Percentiles rank a stretch among this genome's conserved stretches.
Evolutionary conservation across 2,797 vertebrate genomes (phyloP).

Genomic region (Megalops cyprinoides): DNA sequence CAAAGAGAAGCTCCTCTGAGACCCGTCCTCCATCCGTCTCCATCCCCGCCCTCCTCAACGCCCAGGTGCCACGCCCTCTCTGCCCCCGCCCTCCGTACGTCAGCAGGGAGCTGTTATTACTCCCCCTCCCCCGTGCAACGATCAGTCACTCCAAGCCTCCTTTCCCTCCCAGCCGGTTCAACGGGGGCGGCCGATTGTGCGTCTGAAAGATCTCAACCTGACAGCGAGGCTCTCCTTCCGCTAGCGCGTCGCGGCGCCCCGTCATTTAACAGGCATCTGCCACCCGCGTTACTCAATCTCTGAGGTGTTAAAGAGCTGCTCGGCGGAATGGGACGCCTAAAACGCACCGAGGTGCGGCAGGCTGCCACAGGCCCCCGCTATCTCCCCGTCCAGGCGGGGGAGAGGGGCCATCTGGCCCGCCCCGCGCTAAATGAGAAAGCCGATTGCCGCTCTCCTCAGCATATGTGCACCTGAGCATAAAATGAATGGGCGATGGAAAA

Average conservation of each 20-base stretch:
- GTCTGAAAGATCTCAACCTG: background rate
- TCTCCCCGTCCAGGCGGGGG: slow-evolving; percentile 37
- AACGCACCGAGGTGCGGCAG: slow-evolving; percentile 37
- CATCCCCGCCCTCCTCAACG: no score
- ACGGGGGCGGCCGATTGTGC: background rate
- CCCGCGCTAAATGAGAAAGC: background rate
- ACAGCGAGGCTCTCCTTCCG: background rate
- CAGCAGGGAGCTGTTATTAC: slow-evolving; percentile 27
- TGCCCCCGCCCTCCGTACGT: background rate
- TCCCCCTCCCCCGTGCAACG: slow-evolving; percentile 58
- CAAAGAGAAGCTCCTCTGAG: no score
- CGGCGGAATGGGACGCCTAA: slow-evolving; percentile 24
- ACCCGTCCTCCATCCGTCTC: no score
- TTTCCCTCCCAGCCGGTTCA: slow-evolving; percentile 39
- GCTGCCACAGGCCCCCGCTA: slow-evolving; percentile 13
- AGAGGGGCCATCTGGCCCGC: slow-evolving; percentile 36
- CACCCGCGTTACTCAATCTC: slow-evolving; percentile 44
- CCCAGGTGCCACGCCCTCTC: background rate
- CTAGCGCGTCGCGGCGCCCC: slow-evolving; percentile 33
- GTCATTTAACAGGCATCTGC: slow-evolving; percentile 56
- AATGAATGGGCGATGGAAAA: background rate
- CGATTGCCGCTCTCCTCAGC: background rate
- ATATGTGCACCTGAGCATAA: slow-evolving; percentile 10
- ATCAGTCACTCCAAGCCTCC: slow-evolving; percentile 51
- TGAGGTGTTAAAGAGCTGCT: slow-evolving; percentile 52